Evolutionary conservation across 2,888 invertebrate species (phyloP), one percentile per base, ranked within the genome.

Genomic region (Thysanoteuthis rhombus): DNA sequence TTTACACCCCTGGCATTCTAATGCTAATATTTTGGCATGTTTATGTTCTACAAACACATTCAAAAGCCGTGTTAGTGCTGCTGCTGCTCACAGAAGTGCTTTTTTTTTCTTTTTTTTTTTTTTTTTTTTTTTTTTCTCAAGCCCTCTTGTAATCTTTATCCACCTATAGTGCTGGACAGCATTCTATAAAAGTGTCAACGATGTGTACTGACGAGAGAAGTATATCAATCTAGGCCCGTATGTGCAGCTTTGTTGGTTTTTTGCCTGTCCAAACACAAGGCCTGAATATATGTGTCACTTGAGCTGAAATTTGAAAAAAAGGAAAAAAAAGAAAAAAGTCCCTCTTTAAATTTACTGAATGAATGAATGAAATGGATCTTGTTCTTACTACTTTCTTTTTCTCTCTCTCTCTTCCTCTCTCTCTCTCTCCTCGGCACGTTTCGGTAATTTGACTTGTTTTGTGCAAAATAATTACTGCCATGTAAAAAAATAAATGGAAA

Each of bases 1-100:
- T 75, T 75, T 75, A n/a, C n/a, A 75, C 75, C 75, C 75, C n/a
- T 75, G 75, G n/a, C 75, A 75, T 75, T 75, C n/a, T 75, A 75
- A 75, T 75, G 75, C n/a, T 75, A 75, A 75, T 75, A 75, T 75
- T 75, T n/a, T 75, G 75, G n/a, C 75, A 75, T 75, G 75, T 75
- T 75, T 75, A 75, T 75, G 75, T 75, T 75, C 16, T n/a, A n/a
- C 75, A 75, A 75, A 75, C 75, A 75, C 75, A 75, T 75, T 75
- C 75, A 75, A n/a, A 75, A n/a, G 75, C 75, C n/a, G 75, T 75
- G 75, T n/a, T 75, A 75, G n/a, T 75, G n/a, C n/a, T n/a, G n/a
- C 75, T n/a, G 12, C 75, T n/a, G 19, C 75, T 52, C 75, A 75
- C 75, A n/a, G n/a, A 75, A 75, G 75, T n/a, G 75, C n/a, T 75